Base-by-base conservation (phyloP, 1,140 invertebrate species). In the Zaprionus gabonicus region DNA sequence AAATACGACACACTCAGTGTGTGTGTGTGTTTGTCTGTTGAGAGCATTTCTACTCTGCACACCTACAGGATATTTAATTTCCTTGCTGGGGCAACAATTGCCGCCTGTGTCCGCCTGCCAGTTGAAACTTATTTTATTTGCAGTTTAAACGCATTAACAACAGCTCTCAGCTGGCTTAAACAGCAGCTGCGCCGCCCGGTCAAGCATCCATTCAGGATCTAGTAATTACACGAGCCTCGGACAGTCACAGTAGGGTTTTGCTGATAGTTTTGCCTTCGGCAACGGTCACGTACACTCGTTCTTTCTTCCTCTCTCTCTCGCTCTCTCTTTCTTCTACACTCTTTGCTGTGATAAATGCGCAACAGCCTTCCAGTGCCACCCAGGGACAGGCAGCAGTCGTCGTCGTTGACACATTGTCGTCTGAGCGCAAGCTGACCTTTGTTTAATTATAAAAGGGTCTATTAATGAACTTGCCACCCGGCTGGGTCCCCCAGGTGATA, bases 51-150 rank as follows among this genome's bases (percentile, higher is more conserved):
- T 59, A 44, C 15, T 38, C 6, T 28, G n/a, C 41, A n/a, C 34
- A 55, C 34, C 53, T 64, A 38, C 77, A 86, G 83, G 83, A 86
- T 88, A 83, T 86, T 88, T 72, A 75, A 86, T 86, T 86, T 88
- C 83, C 84, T 55, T 67, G 55, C 58, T 63, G 36, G 55, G 34
- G 17, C 67, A 75, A 31, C 53, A 34, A 34, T 17, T 25, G 49
- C 41, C 64, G 46, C 46, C 63, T 60, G 71, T 55, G 4, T 28
- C 75, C 69, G 44, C 20, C 71, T 84, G 72, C 49, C 75, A 59
- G 66, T 79, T 70, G 41, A 25, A 77, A 51, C 67, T 20, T 20
- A 20, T 74, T 62, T 57, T 67, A 71, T 71, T 71, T 55, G 44
- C 59, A 76, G 60, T 27, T 71, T 72, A 72, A 71, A 74, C 73